Conservation (phyloP, 2,888 invertebrate species). For the Lomographa bimaculata region DNA sequence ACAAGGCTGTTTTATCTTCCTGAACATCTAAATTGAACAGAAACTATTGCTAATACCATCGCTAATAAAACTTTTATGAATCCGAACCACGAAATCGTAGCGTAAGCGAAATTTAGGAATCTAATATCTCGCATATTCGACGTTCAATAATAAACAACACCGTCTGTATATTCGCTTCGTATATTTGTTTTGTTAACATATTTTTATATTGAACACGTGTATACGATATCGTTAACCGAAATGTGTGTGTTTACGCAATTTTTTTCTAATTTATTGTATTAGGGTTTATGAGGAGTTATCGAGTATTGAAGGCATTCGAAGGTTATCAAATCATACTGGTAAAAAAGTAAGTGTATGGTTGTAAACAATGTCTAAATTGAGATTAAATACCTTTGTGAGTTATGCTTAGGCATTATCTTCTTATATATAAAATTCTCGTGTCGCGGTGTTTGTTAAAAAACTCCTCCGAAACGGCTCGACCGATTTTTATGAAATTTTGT, state of each 20-base stretch:
- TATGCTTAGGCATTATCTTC: no score
- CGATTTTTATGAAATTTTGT: no score
- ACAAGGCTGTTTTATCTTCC: no score
- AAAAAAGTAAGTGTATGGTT: slow-evolving; percentile 5
- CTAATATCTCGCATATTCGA: slow-evolving; percentile 30
- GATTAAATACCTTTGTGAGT: slow-evolving; percentile 16
- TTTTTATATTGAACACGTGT: slow-evolving; percentile 31
- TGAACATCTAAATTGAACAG: no score
- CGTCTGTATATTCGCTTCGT: slow-evolving; percentile 18
- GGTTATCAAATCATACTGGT: slow-evolving; percentile 17
- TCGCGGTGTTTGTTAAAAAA: no score
- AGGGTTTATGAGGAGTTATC: slow-evolving; percentile 19
- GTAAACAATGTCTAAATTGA: slow-evolving; percentile 14
- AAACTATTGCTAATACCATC: no score
- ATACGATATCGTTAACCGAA: slow-evolving; percentile 22
- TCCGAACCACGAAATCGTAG: slow-evolving; percentile 16
- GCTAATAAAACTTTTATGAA: slow-evolving; percentile 21
- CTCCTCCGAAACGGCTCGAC: no score
- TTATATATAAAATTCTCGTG: no score
- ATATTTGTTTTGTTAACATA: slow-evolving; percentile 36
- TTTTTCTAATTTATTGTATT: slow-evolving; percentile 29
- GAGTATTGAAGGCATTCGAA: slow-evolving; percentile 10
- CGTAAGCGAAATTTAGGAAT: slow-evolving; percentile 17
- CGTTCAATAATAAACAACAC: slow-evolving; percentile 33
- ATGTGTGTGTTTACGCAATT: slow-evolving; percentile 28